A percentile compares a stretch with the other conserved stretches of the same genome.
Conservation (phyloP, 2,113 vertebrate genomes). For the Colaptes auratus region DNA sequence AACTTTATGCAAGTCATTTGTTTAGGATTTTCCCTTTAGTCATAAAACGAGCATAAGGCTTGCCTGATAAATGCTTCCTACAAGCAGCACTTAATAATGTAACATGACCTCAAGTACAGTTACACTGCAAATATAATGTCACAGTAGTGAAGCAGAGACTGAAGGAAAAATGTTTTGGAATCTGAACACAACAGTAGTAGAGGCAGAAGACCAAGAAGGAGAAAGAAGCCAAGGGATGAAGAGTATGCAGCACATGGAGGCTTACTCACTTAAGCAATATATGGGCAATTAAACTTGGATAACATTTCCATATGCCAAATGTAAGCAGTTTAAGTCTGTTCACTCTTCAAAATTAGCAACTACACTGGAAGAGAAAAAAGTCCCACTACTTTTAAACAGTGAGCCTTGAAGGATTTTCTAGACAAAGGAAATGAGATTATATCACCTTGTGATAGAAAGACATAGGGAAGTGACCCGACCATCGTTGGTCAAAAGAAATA, state of each 20-base stretch:
- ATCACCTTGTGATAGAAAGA: not conserved
- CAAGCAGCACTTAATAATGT: not conserved
- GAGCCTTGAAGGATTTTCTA: not conserved
- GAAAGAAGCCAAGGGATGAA: not conserved
- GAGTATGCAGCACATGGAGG: not conserved
- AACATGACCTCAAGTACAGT: not conserved
- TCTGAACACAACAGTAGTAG: not conserved
- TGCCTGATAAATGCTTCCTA: not conserved
- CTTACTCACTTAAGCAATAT: not conserved
- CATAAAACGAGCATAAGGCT: not conserved
- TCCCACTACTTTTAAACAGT: not conserved
- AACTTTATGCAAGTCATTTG: not conserved
- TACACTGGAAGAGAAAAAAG: not conserved
- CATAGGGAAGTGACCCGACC: not conserved
- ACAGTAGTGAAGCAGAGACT: not conserved
- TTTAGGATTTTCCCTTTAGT: not conserved
- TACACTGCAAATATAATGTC: accelerated
- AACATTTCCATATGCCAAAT: not conserved
- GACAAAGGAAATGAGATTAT: not conserved
- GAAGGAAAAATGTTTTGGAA: not conserved
- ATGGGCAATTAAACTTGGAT: not conserved
- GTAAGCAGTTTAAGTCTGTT: not conserved
- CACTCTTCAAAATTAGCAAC: not conserved
- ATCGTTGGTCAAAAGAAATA: not conserved
- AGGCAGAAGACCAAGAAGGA: not conserved